Evolutionary conservation across 1,140 invertebrate genomes (phyloP), one percentile per base, ranked within the genome.

Genomic region (Drosophila bocqueti): DNA sequence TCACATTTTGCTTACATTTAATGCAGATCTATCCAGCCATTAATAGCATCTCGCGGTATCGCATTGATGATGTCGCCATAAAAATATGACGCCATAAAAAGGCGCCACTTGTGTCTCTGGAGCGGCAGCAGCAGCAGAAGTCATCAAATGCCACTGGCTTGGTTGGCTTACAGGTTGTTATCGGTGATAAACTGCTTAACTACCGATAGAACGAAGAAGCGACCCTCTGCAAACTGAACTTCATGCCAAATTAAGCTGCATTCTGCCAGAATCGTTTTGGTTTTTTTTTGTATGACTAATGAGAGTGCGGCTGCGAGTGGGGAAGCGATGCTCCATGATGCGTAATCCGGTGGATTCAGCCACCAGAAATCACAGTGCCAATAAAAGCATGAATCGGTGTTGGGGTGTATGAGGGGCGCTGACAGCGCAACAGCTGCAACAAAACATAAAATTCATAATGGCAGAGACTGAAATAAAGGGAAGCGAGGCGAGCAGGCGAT

Each of bases 171-270:
- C 67, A 73, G 71, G 71, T 73, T 73, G 54, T 73, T 61, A 73
- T 73, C 71, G 67, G 71, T 73, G 59, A 73, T 73, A 73, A 73
- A 73, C 67, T 46, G 68, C 71, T 73, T 73, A 73, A 73, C 71
- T 73, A 31, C 55, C 67, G 67, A 61, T 73, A 73, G 67, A 61
- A 36, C 67, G 46, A 71, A 45, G 47, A 34, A 58, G 43, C 68
- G 52, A 72, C 50, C 66, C 36, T 40, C 21, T 21, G 50, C 65
- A n/a, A 54, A 16, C 67, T 61, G 54, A 24, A 73, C 71, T 61
- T 73, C 68, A 73, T 73, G 71, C 54, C 55, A 73, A 73, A 73
- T 73, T 73, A 73, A 73, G 61, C 46, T 73, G 71, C 67, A 73
- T 73, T 73, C 69, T 52, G 67, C 40, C 24, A 34, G 21, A n/a